Conservation (phyloP, 2,888 invertebrate genomes). For the Spodoptera littoralis region DNA sequence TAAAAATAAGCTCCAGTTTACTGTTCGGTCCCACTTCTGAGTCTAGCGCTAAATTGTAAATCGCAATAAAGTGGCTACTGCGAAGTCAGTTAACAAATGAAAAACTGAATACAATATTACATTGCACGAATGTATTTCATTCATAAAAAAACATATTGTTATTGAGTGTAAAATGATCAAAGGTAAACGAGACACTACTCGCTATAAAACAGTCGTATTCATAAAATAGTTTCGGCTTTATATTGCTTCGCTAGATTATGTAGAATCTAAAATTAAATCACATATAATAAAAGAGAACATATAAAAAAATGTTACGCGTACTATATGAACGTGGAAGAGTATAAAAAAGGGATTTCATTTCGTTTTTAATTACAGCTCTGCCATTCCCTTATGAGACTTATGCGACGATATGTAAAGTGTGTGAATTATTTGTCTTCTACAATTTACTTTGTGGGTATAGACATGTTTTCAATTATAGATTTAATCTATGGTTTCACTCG, state of each 20-base stretch:
- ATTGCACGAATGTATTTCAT: conserved; percentile 6
- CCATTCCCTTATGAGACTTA: no score
- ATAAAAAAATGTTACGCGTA: no score
- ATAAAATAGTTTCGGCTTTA: conserved; percentile 17
- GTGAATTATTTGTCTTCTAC: background rate
- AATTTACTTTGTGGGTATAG: conserved; percentile 9
- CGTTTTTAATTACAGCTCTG: no score
- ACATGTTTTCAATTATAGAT: conserved; percentile 15
- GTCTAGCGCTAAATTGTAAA: conserved; percentile 16
- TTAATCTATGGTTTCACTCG: conserved; percentile 16
- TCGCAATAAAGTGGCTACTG: conserved; percentile 5
- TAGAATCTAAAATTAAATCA: no score
- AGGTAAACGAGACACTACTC: conserved; percentile 14
- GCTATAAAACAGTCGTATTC: conserved; percentile 16
- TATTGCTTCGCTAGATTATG: background rate
- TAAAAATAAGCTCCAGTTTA: conserved; percentile 43
- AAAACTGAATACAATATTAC: conserved; percentile 12
- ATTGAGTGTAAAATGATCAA: conserved; percentile 21
- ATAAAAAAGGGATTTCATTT: no score
- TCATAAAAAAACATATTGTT: conserved; percentile 17
- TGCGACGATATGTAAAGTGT: no score
- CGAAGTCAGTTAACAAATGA: conserved; percentile 17
- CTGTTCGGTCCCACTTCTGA: conserved; percentile 17
- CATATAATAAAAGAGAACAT: no score
- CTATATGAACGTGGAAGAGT: no score